Evolutionary conservation across 2,888 invertebrate genomes (phyloP), one percentile per base, ranked within the genome.

Genomic region (Phalera bucephala): DNA sequence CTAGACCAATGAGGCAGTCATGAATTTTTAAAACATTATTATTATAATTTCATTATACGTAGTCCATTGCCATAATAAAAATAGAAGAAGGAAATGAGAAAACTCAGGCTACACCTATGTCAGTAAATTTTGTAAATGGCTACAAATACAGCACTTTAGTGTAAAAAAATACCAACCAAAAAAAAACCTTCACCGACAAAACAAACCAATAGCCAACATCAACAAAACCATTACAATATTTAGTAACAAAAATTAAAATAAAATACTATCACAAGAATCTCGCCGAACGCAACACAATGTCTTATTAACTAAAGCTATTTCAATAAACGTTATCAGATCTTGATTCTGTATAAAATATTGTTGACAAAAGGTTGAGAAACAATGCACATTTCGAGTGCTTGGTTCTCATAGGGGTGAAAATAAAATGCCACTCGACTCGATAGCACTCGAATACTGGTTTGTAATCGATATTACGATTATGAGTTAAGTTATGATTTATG

Each of bases 391-490:
- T 29, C 14, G 14, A 29, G 29, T 29, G 29, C 17, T 11, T 19
- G 29, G 29, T 50, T 48, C 52, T 46, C 45, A 53, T 41, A 40
- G 41, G 52, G 49, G 39, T 41, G 39, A 45, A 45, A 53, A 48
- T 54, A 44, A 40, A 52, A 43, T 19, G 39, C 60, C 62, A 60
- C 67, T 71, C 50, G 54, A 64, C 37, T 48, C 52, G 45, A 69
- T 62, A 50, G 60, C 47, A 41, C 55, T 49, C 43, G 52, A 45
- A 42, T 35, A 50, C 43, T 33, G 51, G 23, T 45, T 56, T 65
- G 78, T 68, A 77, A 79, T 74, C 67, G 78, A 79, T 79, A 79
- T 69, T 71, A 64, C 66, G 64, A 66, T 29, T 29, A 29, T 29
- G 17, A 25, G 26, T 38, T 27, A 25, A 35, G 32, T 37, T 36